Percentiles rank a stretch among this genome's conserved stretches.
These are phyloP conservation scores for Palloptera scutellata DNA, from an alignment of 2,888 invertebrate species.

Conservation along the genomic window DNA sequence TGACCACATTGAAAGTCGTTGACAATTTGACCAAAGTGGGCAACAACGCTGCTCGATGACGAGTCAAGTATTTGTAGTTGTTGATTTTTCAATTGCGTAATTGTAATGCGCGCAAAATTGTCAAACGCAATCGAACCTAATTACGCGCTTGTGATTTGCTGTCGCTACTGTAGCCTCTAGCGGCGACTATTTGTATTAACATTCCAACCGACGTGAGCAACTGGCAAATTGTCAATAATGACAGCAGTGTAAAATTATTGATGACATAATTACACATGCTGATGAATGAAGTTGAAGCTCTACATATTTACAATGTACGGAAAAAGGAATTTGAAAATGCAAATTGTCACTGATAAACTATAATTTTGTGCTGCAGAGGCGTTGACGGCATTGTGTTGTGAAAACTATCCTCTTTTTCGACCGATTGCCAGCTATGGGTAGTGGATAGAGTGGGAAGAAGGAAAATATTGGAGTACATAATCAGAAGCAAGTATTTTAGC, in stretches of 20 bases:
- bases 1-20: too few species aligned
- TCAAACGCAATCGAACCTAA: conserved; percentile 20
- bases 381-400: too few species aligned
- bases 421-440: too few species aligned
- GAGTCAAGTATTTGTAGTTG: not conserved
- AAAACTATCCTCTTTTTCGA: too few species aligned
- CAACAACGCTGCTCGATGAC: not conserved
- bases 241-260: conserved; percentile 1
- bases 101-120: conserved; percentile 28
- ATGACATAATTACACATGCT: not conserved
- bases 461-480: too few species aligned
- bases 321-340: conserved; percentile 26
- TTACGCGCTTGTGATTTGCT: conserved; percentile 15
- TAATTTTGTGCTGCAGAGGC: too few species aligned
- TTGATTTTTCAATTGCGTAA: conserved; percentile 20
- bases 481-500: too few species aligned
- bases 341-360: conserved; percentile 18
- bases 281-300: not conserved
- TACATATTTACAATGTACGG: conserved; percentile 5
- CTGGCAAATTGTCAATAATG: conserved; percentile 1
- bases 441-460: too few species aligned
- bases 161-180: conserved; percentile 13
- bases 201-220: not conserved
- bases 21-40: too few species aligned
- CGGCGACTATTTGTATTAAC: not conserved